phyloP scores from a whole-genome alignment of 2,797 vertebrate genomes.

The Geotrypetes seraphini region DNA sequence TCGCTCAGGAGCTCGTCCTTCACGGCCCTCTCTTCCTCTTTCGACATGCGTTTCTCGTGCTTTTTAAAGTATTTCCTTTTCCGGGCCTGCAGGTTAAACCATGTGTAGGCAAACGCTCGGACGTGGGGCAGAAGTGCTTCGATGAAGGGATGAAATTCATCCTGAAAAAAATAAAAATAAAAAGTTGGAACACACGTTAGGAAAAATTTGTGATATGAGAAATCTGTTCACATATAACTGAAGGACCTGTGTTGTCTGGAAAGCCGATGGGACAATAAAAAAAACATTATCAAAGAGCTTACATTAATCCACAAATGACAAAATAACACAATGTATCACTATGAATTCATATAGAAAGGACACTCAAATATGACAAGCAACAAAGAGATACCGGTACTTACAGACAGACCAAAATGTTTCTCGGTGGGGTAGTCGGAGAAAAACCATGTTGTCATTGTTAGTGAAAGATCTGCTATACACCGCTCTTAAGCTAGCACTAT shows the following conservation, averaged over 20 bases:
- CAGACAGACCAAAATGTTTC: not conserved
- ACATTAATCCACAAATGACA: too few species aligned
- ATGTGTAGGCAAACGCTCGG: constrained; percentile 94
- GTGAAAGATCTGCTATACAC: too few species aligned
- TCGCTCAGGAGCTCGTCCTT: constrained; percentile 95
- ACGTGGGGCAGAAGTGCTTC: constrained; percentile 97
- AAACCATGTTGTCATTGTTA: not conserved
- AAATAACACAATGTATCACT: too few species aligned
- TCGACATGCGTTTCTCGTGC: constrained; percentile 98
- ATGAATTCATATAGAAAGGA: too few species aligned
- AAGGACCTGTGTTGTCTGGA: too few species aligned
- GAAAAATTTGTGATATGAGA: too few species aligned
- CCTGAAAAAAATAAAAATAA: constrained; percentile 47
- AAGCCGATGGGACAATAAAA: too few species aligned
- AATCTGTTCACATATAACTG: too few species aligned
- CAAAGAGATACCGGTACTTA: too few species aligned
- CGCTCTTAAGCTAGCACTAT: too few species aligned
- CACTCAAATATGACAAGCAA: too few species aligned
- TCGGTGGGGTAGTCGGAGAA: not conserved
- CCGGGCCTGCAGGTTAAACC: constrained; percentile 98
- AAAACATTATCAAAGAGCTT: too few species aligned
- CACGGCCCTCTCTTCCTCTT: constrained; percentile 95
- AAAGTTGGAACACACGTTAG: constrained; percentile 15
- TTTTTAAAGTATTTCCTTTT: constrained; percentile 99
- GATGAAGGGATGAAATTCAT: constrained; percentile 98